These are phyloP conservation scores for Stenolophus ochropezus DNA, from an alignment of 2,888 invertebrate genomes.

Conservation along the genomic window DNA sequence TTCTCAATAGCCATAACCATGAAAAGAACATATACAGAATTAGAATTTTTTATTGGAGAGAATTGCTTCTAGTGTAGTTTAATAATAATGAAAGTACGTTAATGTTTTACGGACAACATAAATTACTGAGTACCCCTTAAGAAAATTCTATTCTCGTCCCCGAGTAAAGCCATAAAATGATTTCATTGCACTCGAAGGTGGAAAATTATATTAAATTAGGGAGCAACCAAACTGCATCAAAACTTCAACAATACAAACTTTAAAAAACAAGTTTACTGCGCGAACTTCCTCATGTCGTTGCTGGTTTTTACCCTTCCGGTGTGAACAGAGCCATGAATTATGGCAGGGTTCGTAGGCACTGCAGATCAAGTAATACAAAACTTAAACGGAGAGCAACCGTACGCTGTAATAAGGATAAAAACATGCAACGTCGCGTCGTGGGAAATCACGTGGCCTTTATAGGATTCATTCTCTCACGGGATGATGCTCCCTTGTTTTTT, in stretches of 20 bases:
- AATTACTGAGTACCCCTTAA: background rate
- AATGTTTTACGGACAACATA: background rate
- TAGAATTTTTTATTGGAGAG: too few species aligned
- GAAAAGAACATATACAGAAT: background rate
- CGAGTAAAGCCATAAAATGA: background rate
- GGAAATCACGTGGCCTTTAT: constrained; percentile 42
- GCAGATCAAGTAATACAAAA: constrained; percentile 39
- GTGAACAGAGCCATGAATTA: constrained; percentile 12
- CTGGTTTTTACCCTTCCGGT: constrained; percentile 9
- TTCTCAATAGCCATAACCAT: background rate
- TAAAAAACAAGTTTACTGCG: constrained; percentile 5
- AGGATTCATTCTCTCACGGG: constrained; percentile 17
- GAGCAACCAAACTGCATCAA: constrained; percentile 30
- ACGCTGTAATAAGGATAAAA: constrained; percentile 52
- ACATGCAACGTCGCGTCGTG: constrained; percentile 47
- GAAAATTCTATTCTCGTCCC: background rate
- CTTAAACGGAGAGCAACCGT: constrained; percentile 41
- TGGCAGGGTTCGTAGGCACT: constrained; percentile 12
- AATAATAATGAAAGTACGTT: too few species aligned
- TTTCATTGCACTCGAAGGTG: constrained; percentile 16
- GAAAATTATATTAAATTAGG: constrained; percentile 22
- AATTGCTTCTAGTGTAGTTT: too few species aligned
- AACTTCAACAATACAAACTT: constrained; percentile 41
- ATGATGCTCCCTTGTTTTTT: constrained; percentile 38
- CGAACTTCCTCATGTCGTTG: constrained; percentile 21